A percentile compares a stretch with the other conserved stretches of the same genome.
Conservation (phyloP, 1,140 invertebrate genomes). For the Brachionus paranguensis region DNA sequence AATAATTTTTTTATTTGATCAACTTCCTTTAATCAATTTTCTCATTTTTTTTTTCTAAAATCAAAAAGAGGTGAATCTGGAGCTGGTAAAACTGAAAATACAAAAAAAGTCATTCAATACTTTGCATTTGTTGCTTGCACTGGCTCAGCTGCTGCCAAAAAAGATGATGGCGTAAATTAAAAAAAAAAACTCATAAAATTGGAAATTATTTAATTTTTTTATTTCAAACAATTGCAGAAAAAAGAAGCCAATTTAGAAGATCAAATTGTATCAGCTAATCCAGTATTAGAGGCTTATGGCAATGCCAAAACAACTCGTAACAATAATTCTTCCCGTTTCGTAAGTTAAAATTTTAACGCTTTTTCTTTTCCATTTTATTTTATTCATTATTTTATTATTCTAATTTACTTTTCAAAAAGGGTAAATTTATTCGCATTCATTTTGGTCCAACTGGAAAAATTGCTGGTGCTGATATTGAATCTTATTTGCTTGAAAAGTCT, state of each 20-base stretch:
- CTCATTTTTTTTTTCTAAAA: neutral
- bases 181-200: neutral
- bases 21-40: no score
- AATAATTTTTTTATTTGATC: no score
- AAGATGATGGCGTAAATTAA: conserved; percentile 42
- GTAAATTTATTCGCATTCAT: conserved; percentile 99
- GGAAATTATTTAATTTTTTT: no score
- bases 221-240: neutral
- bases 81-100: conserved; percentile 65
- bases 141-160: conserved; percentile 55
- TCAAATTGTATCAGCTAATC: conserved; percentile 62
- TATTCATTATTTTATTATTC: neutral
- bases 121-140: conserved; percentile 60
- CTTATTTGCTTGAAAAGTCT: conserved; percentile 99
- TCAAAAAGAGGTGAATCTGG: conserved; percentile 60
- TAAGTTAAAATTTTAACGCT: conserved; percentile 44
- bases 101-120: conserved; percentile 66
- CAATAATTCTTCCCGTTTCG: conserved; percentile 63
- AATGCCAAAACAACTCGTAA: conserved; percentile 63
- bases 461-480: conserved; percentile 99
- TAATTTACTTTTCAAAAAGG: conserved; percentile 45
- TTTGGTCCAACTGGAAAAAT: conserved; percentile 97
- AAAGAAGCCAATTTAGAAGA: conserved; percentile 58
- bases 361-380: neutral
- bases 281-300: conserved; percentile 61